Conservation (phyloP, 2,888 invertebrate genomes). For the Galerucella calmariensis region DNA sequence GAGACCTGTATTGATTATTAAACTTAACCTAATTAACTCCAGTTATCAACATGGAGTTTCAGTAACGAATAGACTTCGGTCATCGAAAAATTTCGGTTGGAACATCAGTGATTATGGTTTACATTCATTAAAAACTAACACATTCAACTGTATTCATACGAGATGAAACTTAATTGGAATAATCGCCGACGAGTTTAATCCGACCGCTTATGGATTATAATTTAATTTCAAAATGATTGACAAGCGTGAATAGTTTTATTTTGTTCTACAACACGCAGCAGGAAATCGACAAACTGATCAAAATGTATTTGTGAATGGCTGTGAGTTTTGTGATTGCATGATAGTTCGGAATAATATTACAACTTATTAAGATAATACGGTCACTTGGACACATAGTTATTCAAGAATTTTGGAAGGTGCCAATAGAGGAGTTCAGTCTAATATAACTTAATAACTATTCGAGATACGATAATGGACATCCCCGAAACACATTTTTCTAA, state of each 20-base stretch:
- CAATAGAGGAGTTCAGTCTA: too few species aligned
- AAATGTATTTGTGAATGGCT: conserved; percentile 25
- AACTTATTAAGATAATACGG: background rate
- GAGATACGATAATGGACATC: too few species aligned
- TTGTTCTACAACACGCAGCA: conserved; percentile 18
- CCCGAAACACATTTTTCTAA: too few species aligned
- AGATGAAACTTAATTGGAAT: conserved; percentile 38
- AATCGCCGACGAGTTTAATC: conserved; percentile 35
- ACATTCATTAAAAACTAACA: conserved; percentile 36
- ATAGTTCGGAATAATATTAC: background rate
- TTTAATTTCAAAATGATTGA: conserved; percentile 35
- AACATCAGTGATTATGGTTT: conserved; percentile 31
- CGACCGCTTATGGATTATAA: conserved; percentile 33
- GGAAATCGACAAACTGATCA: conserved; percentile 17
- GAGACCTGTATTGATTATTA: too few species aligned
- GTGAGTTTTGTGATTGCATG: conserved; percentile 23
- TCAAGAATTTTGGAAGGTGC: too few species aligned
- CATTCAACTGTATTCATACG: conserved; percentile 37
- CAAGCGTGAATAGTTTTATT: conserved; percentile 37
- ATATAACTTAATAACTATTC: too few species aligned
- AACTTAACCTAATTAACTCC: background rate
- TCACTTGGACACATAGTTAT: background rate
- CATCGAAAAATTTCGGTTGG: conserved; percentile 20
- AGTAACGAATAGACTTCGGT: background rate
- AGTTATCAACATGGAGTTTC: background rate